A percentile compares a stretch with the other conserved stretches of the same genome.
phyloP scores from a whole-genome alignment of 2,888 invertebrate species.

The Caenorhabditis wallacei region DNA sequence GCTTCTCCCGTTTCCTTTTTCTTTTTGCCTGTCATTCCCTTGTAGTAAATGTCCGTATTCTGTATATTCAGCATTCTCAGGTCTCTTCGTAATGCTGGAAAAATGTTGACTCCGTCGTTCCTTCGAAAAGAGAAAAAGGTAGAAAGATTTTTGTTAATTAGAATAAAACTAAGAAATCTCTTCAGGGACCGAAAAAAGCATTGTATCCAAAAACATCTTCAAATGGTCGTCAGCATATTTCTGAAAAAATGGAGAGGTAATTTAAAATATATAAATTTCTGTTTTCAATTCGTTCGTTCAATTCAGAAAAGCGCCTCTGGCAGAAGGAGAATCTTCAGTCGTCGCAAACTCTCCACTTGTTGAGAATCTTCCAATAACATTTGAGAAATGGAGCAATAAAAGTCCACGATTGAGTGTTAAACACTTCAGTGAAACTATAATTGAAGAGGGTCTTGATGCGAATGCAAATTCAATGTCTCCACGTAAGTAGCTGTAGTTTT shows the following conservation, averaged over 20 bases:
- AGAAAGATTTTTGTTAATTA: neutral
- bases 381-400: conserved; percentile 72
- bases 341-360: conserved; percentile 80
- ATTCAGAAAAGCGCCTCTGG: conserved; percentile 75
- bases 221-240: conserved; percentile 54
- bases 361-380: conserved; percentile 76
- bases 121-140: conserved; percentile 64
- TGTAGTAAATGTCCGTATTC: conserved; percentile 51
- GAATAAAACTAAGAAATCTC: neutral
- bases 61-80: conserved; percentile 70
- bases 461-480: conserved; percentile 66
- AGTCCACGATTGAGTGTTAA: conserved; percentile 61
- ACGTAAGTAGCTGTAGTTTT: conserved; percentile 52
- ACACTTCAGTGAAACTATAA: conserved; percentile 63
- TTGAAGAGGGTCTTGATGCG: conserved; percentile 62
- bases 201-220: conserved; percentile 59
- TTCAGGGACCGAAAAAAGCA: conserved; percentile 54
- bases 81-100: conserved; percentile 68
- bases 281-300: neutral
- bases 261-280: neutral
- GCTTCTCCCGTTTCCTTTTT: conserved; percentile 28
- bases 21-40: conserved; percentile 37
- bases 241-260: conserved; percentile 54
- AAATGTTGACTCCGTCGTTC: conserved; percentile 70
- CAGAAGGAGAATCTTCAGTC: conserved; percentile 77